phyloP scores from a whole-genome alignment of 2,888 invertebrate species.

The Heliconius ismenius region DNA sequence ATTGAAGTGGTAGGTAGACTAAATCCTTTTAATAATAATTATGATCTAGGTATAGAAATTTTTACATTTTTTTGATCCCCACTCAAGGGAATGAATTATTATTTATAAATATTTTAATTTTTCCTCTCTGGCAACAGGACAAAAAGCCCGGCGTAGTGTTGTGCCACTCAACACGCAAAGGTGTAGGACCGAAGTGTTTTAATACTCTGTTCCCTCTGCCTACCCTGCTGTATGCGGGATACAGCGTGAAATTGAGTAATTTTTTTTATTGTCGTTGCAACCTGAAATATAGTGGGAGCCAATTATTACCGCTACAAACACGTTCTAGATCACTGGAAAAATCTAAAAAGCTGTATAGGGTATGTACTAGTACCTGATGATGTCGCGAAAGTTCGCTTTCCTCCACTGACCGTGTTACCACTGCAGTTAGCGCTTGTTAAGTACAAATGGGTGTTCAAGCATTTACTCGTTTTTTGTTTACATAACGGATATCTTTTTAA shows the following conservation, averaged over 20 bases:
- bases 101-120: no score
- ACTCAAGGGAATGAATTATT: no score
- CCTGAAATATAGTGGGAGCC: neutral
- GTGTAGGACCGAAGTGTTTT: no score
- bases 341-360: slow-evolving; percentile 21
- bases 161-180: no score
- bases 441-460: slow-evolving; percentile 29
- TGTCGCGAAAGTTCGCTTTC: slow-evolving; percentile 60
- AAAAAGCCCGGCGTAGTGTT: no score
- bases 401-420: slow-evolving; percentile 45
- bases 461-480: slow-evolving; percentile 35
- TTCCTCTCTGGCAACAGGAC: no score
- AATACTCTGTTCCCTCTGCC: no score
- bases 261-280: neutral
- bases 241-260: no score
- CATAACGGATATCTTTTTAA: slow-evolving; percentile 38
- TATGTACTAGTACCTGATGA: slow-evolving; percentile 26
- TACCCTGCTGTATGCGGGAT: no score
- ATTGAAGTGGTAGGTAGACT: neutral
- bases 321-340: neutral
- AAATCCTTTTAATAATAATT: neutral
- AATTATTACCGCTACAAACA: slow-evolving; percentile 1
- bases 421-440: slow-evolving; percentile 35
- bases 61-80: no score
- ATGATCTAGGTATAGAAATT: no score